Conservation (phyloP, 2,113 vertebrate species). For the Anhinga rufa region DNA sequence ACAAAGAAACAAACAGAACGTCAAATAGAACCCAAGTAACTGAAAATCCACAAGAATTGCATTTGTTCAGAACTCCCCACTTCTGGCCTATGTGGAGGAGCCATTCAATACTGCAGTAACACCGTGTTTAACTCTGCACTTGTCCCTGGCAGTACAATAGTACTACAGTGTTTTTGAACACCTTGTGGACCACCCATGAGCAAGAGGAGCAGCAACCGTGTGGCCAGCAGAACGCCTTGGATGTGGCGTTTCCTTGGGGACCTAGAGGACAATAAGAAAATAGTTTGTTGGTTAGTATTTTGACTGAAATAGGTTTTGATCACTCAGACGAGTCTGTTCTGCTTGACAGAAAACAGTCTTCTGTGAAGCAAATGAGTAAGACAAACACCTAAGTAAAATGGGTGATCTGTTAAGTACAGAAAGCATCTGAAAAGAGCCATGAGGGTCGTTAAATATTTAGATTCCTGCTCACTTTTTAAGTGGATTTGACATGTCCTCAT, state of each 20-base stretch:
- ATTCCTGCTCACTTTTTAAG: background rate
- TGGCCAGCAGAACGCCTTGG: background rate
- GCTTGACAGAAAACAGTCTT: slow-evolving; percentile 4
- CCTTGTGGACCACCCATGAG: slow-evolving; percentile 37
- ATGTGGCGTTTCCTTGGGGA: slow-evolving; percentile 9
- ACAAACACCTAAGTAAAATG: slow-evolving; percentile 34
- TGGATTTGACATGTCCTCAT: background rate
- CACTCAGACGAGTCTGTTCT: slow-evolving; percentile 13
- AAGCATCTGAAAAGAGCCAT: slow-evolving; percentile 38
- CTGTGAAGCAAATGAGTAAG: slow-evolving; percentile 30
- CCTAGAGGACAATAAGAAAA: slow-evolving; percentile 55
- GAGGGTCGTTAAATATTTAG: slow-evolving; percentile 34
- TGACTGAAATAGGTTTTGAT: slow-evolving; percentile 49
- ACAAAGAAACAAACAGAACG: background rate
- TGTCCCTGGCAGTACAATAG: background rate
- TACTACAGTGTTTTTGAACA: background rate
- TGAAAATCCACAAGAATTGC: background rate
- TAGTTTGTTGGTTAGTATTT: slow-evolving; percentile 26
- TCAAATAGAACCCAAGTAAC: background rate
- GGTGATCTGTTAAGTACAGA: slow-evolving; percentile 31
- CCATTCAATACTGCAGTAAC: background rate
- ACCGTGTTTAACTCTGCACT: background rate
- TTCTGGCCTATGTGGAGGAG: background rate
- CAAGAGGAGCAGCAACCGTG: background rate
- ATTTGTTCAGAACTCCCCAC: background rate